Percentiles rank a stretch among this genome's conserved stretches.
These are phyloP conservation scores for Lasioglossum villosulum DNA, from an alignment of 2,888 invertebrate species.

Conservation along the genomic window DNA sequence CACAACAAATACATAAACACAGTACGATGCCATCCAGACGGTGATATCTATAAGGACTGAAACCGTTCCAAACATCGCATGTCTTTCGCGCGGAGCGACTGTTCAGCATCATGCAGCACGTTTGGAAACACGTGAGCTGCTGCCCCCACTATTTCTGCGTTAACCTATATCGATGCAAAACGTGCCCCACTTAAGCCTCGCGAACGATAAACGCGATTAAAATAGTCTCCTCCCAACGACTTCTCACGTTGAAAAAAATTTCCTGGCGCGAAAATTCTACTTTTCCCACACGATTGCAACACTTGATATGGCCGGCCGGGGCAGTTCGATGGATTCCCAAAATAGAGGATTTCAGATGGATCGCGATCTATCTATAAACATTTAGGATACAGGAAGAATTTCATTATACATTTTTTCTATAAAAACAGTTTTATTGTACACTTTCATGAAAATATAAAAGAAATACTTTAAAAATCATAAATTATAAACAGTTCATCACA, in stretches of 20 bases:
- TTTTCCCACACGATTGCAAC: constrained; percentile 6
- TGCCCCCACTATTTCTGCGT: constrained; percentile 43
- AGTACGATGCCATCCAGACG: constrained; percentile 27
- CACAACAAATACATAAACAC: constrained; percentile 43
- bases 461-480: constrained; percentile 40
- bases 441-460: constrained; percentile 24
- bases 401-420: constrained; percentile 8
- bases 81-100: constrained; percentile 53
- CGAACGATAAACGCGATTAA: constrained; percentile 63
- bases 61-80: constrained; percentile 19
- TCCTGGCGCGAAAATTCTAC: constrained; percentile 32
- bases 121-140: constrained; percentile 68
- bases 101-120: constrained; percentile 65
- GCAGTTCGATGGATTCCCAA: background rate
- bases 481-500: constrained; percentile 37
- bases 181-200: constrained; percentile 49
- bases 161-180: constrained; percentile 58
- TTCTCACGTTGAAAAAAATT: constrained; percentile 15
- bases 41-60: constrained; percentile 51
- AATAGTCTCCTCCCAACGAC: constrained; percentile 47
- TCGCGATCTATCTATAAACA: background rate
- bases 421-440: constrained; percentile 48
- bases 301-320: background rate
- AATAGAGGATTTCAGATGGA: background rate
- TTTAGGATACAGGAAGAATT: background rate